Percentiles rank a stretch among this genome's conserved stretches.
phyloP scores from a whole-genome alignment of 1,140 invertebrate genomes.

The Onthophagus taurus region DNA sequence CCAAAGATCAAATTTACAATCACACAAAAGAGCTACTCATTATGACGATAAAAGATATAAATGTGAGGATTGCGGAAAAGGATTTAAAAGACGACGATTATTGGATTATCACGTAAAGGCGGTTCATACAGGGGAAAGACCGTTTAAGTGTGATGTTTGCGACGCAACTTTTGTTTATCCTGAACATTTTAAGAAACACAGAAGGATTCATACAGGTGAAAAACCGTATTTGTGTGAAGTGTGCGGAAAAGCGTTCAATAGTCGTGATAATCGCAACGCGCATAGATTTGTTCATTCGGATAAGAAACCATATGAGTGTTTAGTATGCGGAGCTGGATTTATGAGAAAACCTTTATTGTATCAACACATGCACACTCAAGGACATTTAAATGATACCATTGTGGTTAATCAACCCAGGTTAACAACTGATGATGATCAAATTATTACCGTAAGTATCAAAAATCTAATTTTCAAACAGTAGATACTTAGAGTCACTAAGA shows the following conservation, averaged over 20 bases:
- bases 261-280: constrained; percentile 74
- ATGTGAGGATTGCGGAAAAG: constrained; percentile 58
- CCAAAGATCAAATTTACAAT: constrained; percentile 69
- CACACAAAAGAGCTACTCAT: constrained; percentile 69
- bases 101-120: constrained; percentile 76
- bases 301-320: constrained; percentile 77
- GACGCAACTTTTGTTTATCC: constrained; percentile 72
- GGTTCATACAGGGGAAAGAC: constrained; percentile 67
- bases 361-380: constrained; percentile 59
- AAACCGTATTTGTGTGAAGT: constrained; percentile 73
- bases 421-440: constrained; percentile 46
- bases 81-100: constrained; percentile 63
- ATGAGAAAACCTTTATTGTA: constrained; percentile 75
- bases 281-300: constrained; percentile 77
- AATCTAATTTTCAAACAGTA: neutral
- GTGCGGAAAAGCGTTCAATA: constrained; percentile 80
- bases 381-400: constrained; percentile 65
- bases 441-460: constrained; percentile 33
- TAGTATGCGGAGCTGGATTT: constrained; percentile 68
- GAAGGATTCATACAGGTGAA: constrained; percentile 64
- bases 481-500: neutral
- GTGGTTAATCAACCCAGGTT: constrained; percentile 69
- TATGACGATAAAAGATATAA: constrained; percentile 64
- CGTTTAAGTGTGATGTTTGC: constrained; percentile 64
- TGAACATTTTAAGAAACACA: constrained; percentile 75